Percentiles rank a stretch among this genome's conserved stretches.
phyloP scores from a whole-genome alignment of 2,888 invertebrate species.

The Drosophila tanythrix region DNA sequence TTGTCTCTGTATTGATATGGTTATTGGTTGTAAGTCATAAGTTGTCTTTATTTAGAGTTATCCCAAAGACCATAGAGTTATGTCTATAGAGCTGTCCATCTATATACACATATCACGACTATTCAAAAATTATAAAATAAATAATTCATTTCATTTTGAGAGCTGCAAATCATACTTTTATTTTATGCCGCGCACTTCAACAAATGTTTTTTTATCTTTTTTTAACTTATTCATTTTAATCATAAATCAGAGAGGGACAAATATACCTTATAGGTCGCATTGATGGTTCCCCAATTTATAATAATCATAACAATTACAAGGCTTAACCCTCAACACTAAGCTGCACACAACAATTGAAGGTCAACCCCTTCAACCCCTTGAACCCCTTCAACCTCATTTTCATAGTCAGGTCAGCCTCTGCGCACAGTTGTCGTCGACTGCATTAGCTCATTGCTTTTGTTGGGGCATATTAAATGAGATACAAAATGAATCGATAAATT shows the following conservation, averaged over 20 bases:
- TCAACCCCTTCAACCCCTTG: neutral
- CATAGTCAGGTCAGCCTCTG: neutral
- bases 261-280: too few species aligned
- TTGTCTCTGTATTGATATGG: too few species aligned
- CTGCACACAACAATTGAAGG: neutral
- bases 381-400: neutral
- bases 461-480: neutral
- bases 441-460: neutral
- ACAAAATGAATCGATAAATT: neutral
- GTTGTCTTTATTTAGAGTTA: too few species aligned
- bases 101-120: too few species aligned
- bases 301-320: neutral
- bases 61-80: too few species aligned
- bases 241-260: too few species aligned
- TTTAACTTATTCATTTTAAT: neutral
- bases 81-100: too few species aligned
- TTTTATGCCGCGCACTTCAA: neutral
- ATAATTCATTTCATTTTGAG: neutral
- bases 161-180: neutral
- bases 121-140: neutral
- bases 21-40: too few species aligned
- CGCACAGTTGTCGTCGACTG: neutral
- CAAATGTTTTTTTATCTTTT: too few species aligned
- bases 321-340: neutral
- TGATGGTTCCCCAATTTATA: too few species aligned